Conservation (phyloP, 2,797 vertebrate species). For the Leptoclinus maculatus region DNA sequence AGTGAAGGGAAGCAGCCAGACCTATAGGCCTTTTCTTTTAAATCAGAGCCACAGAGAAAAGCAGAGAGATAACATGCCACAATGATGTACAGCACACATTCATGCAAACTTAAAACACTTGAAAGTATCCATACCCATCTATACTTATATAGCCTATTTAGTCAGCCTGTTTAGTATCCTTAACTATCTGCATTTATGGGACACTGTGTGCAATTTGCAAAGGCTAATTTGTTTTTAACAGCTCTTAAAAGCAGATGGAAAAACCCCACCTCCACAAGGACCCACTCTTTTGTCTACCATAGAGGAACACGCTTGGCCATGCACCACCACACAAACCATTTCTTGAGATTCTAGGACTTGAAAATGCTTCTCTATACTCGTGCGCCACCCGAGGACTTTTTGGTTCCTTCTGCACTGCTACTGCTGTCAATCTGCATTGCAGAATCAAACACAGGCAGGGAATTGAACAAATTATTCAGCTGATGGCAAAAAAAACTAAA, state of each 20-base stretch:
- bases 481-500: constrained; percentile 35
- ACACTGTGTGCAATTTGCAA: constrained; percentile 27
- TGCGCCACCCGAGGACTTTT: constrained; percentile 23
- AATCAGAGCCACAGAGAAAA: neutral
- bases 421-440: constrained; percentile 55
- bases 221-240: constrained; percentile 46
- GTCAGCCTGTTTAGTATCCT: neutral
- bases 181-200: constrained; percentile 9
- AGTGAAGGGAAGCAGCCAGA: constrained; percentile 21
- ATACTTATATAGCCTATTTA: neutral
- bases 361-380: constrained; percentile 25
- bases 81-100: neutral
- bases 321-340: constrained; percentile 40
- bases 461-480: constrained; percentile 52
- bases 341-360: constrained; percentile 37
- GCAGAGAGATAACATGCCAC: neutral
- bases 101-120: neutral
- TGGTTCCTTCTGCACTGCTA: constrained; percentile 18
- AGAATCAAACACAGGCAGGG: constrained; percentile 42
- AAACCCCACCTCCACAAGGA: constrained; percentile 20
- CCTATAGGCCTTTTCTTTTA: neutral
- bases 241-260: constrained; percentile 24
- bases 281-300: constrained; percentile 25
- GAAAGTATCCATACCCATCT: neutral
- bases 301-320: constrained; percentile 40